Evolutionary conservation across 2,113 vertebrate species (phyloP).

Genomic region (Rousettus leschenaultii): DNA sequence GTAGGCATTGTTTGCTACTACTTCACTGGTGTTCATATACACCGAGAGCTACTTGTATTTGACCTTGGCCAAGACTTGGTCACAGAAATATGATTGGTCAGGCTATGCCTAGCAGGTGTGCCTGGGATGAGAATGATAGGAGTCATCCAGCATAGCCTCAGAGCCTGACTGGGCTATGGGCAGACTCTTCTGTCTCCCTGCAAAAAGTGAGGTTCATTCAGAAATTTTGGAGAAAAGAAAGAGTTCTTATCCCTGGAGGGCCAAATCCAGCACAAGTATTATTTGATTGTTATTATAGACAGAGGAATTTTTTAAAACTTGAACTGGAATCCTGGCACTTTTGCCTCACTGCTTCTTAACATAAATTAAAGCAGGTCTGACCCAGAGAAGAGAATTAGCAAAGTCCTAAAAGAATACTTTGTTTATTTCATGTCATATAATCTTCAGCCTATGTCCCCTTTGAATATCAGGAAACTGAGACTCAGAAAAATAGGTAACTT

Average conservation of each 20-base stretch:
- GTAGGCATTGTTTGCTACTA: neutral
- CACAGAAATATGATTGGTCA: neutral
- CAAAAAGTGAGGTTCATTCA: neutral
- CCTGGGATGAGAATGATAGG: neutral
- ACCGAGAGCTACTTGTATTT: neutral
- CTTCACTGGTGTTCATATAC: neutral
- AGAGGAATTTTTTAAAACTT: neutral
- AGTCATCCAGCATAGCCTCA: neutral
- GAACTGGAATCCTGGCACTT: neutral
- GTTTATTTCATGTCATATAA: neutral
- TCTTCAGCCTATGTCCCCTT: neutral
- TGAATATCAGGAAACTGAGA: constrained; percentile 29
- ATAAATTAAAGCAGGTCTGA: neutral
- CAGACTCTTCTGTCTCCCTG: neutral
- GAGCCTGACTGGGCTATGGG: neutral
- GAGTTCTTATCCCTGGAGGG: neutral
- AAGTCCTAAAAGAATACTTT: neutral
- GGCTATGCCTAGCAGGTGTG: neutral
- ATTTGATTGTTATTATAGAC: neutral
- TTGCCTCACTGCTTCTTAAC: neutral
- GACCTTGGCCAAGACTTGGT: neutral
- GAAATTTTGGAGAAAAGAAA: neutral
- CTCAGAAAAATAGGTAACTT: constrained; percentile 29
- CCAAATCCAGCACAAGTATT: neutral
- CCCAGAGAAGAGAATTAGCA: neutral